Evolutionary conservation across 2,113 vertebrate genomes (phyloP), one percentile per base, ranked within the genome.

Genomic region (Morphnarchus princeps): DNA sequence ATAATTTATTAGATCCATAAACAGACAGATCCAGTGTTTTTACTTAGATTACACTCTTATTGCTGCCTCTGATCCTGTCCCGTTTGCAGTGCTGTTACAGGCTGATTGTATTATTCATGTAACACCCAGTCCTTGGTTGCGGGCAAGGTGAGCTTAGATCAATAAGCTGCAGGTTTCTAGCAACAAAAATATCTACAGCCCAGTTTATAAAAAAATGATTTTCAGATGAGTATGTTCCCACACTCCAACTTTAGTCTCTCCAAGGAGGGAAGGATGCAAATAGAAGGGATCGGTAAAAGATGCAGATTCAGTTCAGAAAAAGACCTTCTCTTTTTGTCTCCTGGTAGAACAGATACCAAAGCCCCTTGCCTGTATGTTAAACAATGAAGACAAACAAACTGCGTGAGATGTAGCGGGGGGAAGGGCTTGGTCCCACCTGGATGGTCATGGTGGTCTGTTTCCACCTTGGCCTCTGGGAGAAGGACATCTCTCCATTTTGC

Each of bases 1-100:
- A 96, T 98, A 98, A 98, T 98, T 98, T 98, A 98, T 98, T 98
- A 98, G 98, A 97, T 98, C 98, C 95, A 98, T 98, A 98, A 98
- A 98, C 93, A 97, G 98, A 97, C 97, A 97, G 95, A 98, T 97
- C 92, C n/a, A 91, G 93, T 98, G 97, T 97, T 98, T 98, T 98
- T 93, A 96, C 97, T 96, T 89, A 98, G 98, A 98, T 98, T 97
- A 97, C 74, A 59, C 61, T 95, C 97, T 95, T 96, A 97, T 96
- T 98, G 97, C 96, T 91, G 74, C 82, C 90, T 92, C 96, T 89
- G 97, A 98, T 96, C 95, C 92, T 87, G 96, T 97, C 95, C 94
- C 21, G 1, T 85, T 96, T 96, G 93, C 78, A 86, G 70, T 31
- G 73, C 78, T 93, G 72, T 97, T 97, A 94, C 73, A 82, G 92